Evolutionary conservation across 2,113 vertebrate genomes (phyloP).

Genomic region (Agelaius tricolor): DNA sequence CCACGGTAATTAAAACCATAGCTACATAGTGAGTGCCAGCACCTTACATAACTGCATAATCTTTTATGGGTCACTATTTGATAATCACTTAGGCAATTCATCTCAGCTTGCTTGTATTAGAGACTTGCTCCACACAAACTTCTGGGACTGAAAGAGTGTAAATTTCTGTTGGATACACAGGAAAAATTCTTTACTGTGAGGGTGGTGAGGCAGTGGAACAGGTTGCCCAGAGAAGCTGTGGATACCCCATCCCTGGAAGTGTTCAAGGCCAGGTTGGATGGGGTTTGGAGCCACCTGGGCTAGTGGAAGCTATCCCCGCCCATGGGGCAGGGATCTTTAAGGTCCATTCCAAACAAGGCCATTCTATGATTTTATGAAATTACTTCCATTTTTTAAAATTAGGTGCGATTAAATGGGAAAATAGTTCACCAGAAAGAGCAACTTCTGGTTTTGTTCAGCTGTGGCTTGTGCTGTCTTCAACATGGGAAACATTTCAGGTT

Average conservation of each 20-base stretch:
- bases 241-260: background rate
- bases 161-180: background rate
- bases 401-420: background rate
- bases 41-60: background rate
- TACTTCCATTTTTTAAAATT: background rate
- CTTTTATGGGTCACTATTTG: background rate
- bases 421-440: background rate
- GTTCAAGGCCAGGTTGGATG: background rate
- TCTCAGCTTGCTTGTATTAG: background rate
- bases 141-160: background rate
- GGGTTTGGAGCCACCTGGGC: background rate
- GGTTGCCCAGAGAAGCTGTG: background rate
- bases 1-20: background rate
- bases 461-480: background rate
- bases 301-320: background rate
- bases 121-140: background rate
- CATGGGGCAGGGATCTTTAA: background rate
- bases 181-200: background rate
- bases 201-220: background rate
- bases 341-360: background rate
- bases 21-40: background rate
- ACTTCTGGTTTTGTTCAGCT: background rate
- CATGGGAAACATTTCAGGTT: rapidly evolving
- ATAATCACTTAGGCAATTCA: background rate
- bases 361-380: background rate